Evolutionary conservation across 2,113 vertebrate species (phyloP).

Genomic region (Hoplias malabaricus): DNA sequence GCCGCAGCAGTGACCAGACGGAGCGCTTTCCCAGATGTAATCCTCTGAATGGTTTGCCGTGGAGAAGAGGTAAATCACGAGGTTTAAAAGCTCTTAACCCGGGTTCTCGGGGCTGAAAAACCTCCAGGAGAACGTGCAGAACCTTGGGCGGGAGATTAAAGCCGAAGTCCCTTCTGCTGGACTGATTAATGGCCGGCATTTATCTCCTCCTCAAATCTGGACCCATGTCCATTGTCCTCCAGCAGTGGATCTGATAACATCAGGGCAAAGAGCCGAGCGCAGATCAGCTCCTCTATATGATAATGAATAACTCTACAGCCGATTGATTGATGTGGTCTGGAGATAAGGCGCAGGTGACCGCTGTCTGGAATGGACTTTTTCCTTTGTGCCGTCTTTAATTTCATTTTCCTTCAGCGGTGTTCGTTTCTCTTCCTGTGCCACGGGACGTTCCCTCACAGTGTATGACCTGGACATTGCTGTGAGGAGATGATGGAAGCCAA

Average conservation of each 20-base stretch:
- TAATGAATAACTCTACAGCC: slow-evolving; percentile 37
- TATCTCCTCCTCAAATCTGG: slow-evolving; percentile 35
- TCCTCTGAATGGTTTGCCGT: neutral
- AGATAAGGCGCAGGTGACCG: slow-evolving; percentile 19
- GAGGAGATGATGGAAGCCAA: too few relatives aligned
- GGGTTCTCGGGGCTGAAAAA: neutral
- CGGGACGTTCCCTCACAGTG: too few relatives aligned
- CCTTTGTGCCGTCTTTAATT: neutral
- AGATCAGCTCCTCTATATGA: slow-evolving; percentile 34
- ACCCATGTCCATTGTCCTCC: slow-evolving; percentile 37
- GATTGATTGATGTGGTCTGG: slow-evolving; percentile 33
- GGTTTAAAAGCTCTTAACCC: neutral
- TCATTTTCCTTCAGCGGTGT: neutral
- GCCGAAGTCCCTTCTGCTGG: neutral
- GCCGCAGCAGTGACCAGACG: neutral
- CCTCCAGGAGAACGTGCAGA: neutral
- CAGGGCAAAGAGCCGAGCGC: slow-evolving; percentile 8
- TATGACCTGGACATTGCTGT: too few relatives aligned
- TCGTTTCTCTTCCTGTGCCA: neutral
- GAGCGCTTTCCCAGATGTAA: neutral
- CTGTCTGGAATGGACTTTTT: neutral
- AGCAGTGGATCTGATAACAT: slow-evolving; percentile 36
- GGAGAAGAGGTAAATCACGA: neutral
- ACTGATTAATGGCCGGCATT: slow-evolving; percentile 33
- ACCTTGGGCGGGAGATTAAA: slow-evolving; percentile 22